Percentiles rank a stretch among this genome's conserved stretches.
These are phyloP conservation scores for Genyomyrus donnyi DNA, from an alignment of 2,113 vertebrate species.

Conservation along the genomic window DNA sequence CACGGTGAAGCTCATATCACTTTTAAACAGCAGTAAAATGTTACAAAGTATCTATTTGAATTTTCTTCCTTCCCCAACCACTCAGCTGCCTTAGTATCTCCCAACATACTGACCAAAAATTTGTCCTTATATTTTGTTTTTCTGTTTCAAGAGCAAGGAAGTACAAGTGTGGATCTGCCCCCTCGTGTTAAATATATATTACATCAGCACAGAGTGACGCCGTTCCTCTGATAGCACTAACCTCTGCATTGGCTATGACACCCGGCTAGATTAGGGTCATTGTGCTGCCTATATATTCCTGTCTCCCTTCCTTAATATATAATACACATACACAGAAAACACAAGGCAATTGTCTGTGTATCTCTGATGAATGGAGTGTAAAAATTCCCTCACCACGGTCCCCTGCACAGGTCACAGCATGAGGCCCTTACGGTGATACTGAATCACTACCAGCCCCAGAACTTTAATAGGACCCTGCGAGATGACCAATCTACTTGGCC, in stretches of 20 bases:
- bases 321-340: conserved; percentile 28
- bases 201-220: conserved; percentile 35
- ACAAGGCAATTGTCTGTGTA: conserved; percentile 39
- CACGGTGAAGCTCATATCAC: not conserved
- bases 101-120: not conserved
- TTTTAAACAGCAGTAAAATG: not conserved
- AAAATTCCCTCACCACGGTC: conserved; percentile 44
- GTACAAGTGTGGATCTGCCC: not conserved
- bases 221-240: conserved; percentile 57
- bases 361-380: conserved; percentile 51
- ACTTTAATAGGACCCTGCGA: conserved; percentile 50
- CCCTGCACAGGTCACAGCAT: conserved; percentile 54
- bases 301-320: conserved; percentile 39
- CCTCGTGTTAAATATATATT: conserved; percentile 26
- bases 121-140: not conserved
- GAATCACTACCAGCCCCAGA: conserved; percentile 36
- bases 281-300: conserved; percentile 37
- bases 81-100: not conserved
- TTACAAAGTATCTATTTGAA: not conserved
- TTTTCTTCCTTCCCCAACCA: not conserved
- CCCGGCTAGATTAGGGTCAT: conserved; percentile 59
- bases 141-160: not conserved
- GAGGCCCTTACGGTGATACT: conserved; percentile 45
- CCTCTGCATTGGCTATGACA: conserved; percentile 34
- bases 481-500: conserved; percentile 51